A percentile compares a stretch with the other conserved stretches of the same genome.
Conservation (phyloP, 2,113 vertebrate species). For the Eretmochelys imbricata region DNA sequence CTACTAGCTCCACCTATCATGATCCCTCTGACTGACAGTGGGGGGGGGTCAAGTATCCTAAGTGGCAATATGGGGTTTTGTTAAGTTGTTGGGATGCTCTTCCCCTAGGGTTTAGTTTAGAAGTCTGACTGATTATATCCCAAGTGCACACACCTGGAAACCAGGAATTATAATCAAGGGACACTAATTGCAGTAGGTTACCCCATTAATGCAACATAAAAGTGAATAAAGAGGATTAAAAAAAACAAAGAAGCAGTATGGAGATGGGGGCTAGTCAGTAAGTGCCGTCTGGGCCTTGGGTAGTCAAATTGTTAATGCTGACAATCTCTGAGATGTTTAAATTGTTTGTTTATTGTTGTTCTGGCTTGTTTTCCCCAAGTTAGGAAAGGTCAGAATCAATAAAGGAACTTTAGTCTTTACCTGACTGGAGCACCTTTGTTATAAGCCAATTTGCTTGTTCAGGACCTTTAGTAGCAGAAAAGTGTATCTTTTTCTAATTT, state of each 20-base stretch:
- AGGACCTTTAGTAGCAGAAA: not conserved
- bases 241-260: not conserved
- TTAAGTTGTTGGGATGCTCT: no score
- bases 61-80: no score
- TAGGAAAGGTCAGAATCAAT: not conserved
- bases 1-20: no score
- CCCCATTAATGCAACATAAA: no score
- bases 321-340: not conserved
- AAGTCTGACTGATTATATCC: no score
- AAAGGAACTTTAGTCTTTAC: not conserved
- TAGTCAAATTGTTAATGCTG: not conserved
- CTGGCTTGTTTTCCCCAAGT: not conserved
- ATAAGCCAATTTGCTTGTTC: not conserved
- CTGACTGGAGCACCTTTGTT: not conserved
- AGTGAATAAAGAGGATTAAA: no score
- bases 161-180: no score
- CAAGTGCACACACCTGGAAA: no score
- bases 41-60: no score
- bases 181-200: no score
- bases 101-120: no score
- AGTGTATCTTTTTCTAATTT: not conserved
- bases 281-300: not conserved
- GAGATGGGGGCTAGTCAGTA: not conserved
- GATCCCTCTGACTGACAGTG: no score
- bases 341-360: not conserved